Evolutionary conservation across 2,888 invertebrate genomes (phyloP), one percentile per base, ranked within the genome.

Genomic region (Syritta pipiens): DNA sequence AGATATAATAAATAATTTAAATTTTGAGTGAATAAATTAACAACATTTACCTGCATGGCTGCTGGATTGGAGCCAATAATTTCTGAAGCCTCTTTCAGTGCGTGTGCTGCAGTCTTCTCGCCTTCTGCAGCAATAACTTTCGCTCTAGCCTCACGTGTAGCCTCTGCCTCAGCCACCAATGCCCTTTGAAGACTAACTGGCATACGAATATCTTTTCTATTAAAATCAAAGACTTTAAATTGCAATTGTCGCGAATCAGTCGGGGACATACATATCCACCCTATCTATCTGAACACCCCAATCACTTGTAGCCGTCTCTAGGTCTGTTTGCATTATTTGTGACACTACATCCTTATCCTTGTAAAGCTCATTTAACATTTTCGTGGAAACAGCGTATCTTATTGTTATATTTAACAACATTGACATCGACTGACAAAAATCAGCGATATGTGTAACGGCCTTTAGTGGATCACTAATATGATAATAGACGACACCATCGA

Each of bases 271-370:
- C 96, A 97, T 96, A 91, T 97, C 97, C 12, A 97, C 96, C 81
- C 97, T 91, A 88, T 97, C 97, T 6, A 97, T 95, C 89, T 96
- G 95, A 20, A 96, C 94, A 17, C 96, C 96, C 96, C 96, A 96
- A 0, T 94, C 94, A 83, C 95, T 95, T 0, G 96, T 96, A 12
- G 95, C 95, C 62, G 93, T 93, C 84, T 96, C 96, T 81, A 96
- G 88, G 65, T 93, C 92, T n/a, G 91, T 89, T 86, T 96, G 95
- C 94, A 97, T 97, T 83, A 93, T 93, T 84, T 94, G 93, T 55
- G 96, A 95, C 83, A 98, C 94, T 19, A 94, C 93, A 86, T 97
- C 97, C 74, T 97, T 90, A 85, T 97, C 97, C 0, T 95, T 94
- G n/a, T 98, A 91, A 75, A 98, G 93, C 88, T 97, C 97, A n/a